Evolutionary conservation across 1,140 invertebrate genomes (phyloP).

Genomic region (Glomeris maerens): DNA sequence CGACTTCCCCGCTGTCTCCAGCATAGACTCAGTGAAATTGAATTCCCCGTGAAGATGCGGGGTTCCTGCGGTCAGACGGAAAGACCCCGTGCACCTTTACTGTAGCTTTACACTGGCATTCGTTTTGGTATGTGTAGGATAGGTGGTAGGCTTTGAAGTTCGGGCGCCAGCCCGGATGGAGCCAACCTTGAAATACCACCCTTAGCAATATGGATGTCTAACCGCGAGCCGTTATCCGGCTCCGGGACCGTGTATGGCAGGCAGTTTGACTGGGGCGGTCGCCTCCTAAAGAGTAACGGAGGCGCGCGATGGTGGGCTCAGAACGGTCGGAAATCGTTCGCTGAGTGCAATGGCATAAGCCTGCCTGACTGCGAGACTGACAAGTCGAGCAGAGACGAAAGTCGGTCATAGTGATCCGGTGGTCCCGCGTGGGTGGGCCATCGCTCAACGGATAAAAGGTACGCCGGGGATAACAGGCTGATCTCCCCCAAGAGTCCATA

Average conservation of each 20-base stretch:
- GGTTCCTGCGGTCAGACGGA: slow-evolving; percentile 25
- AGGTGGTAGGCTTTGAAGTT: slow-evolving; percentile 23
- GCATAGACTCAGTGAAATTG: slow-evolving; percentile 24
- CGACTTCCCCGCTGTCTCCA: slow-evolving; percentile 21
- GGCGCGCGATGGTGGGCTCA: slow-evolving; percentile 22
- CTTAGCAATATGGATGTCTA: slow-evolving; percentile 15
- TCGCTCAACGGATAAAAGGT: slow-evolving; percentile 24
- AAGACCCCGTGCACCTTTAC: slow-evolving; percentile 28
- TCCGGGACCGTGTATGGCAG: slow-evolving; percentile 19
- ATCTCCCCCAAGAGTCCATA: too few species aligned
- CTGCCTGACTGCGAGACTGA: slow-evolving; percentile 19
- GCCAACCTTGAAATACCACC: slow-evolving; percentile 21
- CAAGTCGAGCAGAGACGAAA: slow-evolving; percentile 19
- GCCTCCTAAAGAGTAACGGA: slow-evolving; percentile 27
- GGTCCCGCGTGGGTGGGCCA: slow-evolving; percentile 16
- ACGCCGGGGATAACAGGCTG: too few species aligned
- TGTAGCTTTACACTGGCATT: slow-evolving; percentile 18
- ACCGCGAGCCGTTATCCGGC: background rate
- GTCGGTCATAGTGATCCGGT: slow-evolving; percentile 20
- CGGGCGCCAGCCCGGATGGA: slow-evolving; percentile 15
- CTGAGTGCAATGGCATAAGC: slow-evolving; percentile 18
- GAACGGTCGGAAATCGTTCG: slow-evolving; percentile 15
- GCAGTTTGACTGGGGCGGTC: slow-evolving; percentile 28
- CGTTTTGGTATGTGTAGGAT: slow-evolving; percentile 17
- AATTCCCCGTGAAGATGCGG: slow-evolving; percentile 25